Evolutionary conservation across 1,140 invertebrate genomes (phyloP), one percentile per base, ranked within the genome.

Genomic region (Amyelois transitella): DNA sequence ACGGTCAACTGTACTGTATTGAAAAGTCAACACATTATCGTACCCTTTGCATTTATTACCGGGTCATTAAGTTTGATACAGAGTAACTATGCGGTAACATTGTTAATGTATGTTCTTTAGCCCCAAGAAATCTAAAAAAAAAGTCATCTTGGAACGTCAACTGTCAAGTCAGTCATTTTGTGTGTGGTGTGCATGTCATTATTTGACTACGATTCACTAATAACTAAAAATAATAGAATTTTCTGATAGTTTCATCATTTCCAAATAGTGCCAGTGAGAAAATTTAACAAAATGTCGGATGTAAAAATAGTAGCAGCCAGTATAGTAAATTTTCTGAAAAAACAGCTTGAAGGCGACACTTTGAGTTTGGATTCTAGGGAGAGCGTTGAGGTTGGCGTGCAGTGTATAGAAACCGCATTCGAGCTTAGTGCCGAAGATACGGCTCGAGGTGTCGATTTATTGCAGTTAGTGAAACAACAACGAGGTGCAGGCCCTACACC

Each of bases 331-430:
- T 89, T 88, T 59, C 61, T 89, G 21, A 83, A 84, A 58, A 76
- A 76, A 48, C 84, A 88, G 56, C 68, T 88, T 8, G 85, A 88
- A 51, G 65, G 74, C 10, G 77, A 80, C 18, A 54, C 71, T 32
- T 57, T 87, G 17, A 83, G 88, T 20, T 83, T 90, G 24, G 94
- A 96, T 75, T 92, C 92, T 6, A 89, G 91, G 51, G 95, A 97
- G 79, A 95, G 95, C 78, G 88, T 96, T 52, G 95, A 96, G 83
- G 88, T 90, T 43, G 94, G 94, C 8, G 92, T 94, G 60, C 95
- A 97, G 81, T 97, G 96, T 81, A 89, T 97, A 58, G 94, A 96
- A 78, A 94, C 93, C 51, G 94, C 95, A 0, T 97, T 95, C 76
- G 92, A 91, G 61, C 80, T 93, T 0, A 88, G 86, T 17, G 79